phyloP scores from a whole-genome alignment of 1,140 invertebrate species.

The Temnothorax curvispinosus region DNA sequence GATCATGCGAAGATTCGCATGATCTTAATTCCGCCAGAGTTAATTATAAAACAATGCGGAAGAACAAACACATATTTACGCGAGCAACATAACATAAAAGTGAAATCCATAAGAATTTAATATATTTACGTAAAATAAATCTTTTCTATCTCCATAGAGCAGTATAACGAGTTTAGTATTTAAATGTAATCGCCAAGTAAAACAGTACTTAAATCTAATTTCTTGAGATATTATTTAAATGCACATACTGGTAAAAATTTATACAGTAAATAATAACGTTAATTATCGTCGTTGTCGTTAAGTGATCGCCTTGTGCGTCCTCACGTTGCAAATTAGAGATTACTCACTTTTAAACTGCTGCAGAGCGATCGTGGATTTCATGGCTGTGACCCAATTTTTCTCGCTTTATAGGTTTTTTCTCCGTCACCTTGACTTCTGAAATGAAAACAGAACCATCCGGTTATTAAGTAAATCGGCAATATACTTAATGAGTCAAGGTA shows the following conservation, averaged over 20 bases:
- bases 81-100: not conserved
- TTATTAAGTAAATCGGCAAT: slow-evolving; percentile 34
- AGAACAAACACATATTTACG: not conserved
- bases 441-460: not conserved
- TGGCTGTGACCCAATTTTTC: slow-evolving; percentile 72
- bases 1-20: not conserved
- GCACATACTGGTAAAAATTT: not conserved
- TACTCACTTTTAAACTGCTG: slow-evolving; percentile 82
- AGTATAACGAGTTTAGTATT: not conserved
- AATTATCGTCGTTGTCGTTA: not conserved
- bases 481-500: not conserved
- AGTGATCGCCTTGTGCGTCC: not conserved
- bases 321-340: not conserved
- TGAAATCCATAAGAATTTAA: not conserved
- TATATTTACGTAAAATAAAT: not conserved
- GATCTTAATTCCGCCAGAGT: not conserved
- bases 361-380: slow-evolving; percentile 77
- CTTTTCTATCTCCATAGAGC: not conserved
- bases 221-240: not conserved
- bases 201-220: not conserved
- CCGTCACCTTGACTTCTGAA: slow-evolving; percentile 68
- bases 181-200: not conserved
- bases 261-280: not conserved
- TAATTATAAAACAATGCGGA: not conserved
- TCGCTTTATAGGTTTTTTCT: not conserved